phyloP scores from a whole-genome alignment of 2,113 vertebrate genomes.

The Micronycteris hirsuta region DNA sequence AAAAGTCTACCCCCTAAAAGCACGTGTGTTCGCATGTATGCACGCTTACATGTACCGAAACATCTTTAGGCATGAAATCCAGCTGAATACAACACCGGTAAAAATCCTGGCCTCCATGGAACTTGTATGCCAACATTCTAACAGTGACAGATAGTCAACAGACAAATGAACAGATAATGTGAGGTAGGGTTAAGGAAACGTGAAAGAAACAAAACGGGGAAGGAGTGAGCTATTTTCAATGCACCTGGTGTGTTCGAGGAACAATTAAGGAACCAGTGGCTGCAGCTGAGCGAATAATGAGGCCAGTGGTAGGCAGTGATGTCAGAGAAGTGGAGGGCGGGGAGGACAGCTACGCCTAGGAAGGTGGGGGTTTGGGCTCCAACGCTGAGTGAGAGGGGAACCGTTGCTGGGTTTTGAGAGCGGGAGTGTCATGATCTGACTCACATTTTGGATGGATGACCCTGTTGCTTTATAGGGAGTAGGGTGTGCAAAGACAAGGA shows the following conservation, averaged over 20 bases:
- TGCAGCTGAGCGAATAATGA: background rate
- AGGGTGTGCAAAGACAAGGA: background rate
- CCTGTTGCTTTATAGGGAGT: background rate
- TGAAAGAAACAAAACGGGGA: background rate
- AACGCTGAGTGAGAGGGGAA: background rate
- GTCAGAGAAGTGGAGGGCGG: rapidly evolving
- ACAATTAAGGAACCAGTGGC: background rate
- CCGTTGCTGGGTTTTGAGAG: background rate
- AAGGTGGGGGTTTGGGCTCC: background rate
- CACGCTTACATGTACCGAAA: background rate
- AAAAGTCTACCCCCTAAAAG: background rate
- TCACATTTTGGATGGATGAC: background rate
- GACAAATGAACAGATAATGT: background rate
- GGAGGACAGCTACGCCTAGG: background rate
- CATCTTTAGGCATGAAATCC: background rate
- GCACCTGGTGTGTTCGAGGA: background rate
- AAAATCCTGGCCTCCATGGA: background rate
- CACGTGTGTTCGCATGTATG: background rate
- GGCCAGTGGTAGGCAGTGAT: background rate
- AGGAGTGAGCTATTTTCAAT: background rate
- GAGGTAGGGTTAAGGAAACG: background rate
- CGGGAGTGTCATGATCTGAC: background rate
- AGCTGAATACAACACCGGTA: background rate
- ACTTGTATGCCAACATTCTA: background rate
- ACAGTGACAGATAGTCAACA: background rate